Evolutionary conservation across 2,888 invertebrate genomes (phyloP).

Genomic region (Syrista parreyssii): DNA sequence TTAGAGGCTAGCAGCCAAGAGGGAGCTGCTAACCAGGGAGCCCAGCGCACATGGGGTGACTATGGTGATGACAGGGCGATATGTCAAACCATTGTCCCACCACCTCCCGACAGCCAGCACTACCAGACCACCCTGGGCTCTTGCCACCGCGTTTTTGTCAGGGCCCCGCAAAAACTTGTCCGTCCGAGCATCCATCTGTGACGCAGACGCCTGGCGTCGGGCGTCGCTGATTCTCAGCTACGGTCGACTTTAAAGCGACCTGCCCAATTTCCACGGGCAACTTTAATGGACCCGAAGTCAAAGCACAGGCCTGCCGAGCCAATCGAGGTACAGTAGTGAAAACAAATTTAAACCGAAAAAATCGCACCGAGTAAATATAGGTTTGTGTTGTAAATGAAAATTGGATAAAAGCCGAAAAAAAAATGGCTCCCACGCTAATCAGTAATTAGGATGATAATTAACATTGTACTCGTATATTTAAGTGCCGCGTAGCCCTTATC

Average conservation of each 20-base stretch:
- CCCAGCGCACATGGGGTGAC: conserved; percentile 21
- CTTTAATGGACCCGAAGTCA: background rate
- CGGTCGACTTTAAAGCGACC: background rate
- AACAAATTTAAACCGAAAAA: too few species aligned
- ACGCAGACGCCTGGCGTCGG: background rate
- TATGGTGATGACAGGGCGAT: conserved; percentile 58
- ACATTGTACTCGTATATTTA: too few species aligned
- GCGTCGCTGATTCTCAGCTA: background rate
- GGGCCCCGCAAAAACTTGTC: conserved; percentile 16
- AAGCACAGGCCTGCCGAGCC: too few species aligned
- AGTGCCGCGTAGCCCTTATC: too few species aligned
- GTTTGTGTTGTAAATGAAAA: too few species aligned
- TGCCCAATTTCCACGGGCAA: background rate
- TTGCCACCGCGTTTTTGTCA: conserved; percentile 29
- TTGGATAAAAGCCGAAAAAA: too few species aligned
- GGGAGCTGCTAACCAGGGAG: conserved; percentile 11
- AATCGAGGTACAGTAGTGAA: background rate
- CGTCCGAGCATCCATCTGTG: conserved; percentile 9
- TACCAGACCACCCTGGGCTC: conserved; percentile 8
- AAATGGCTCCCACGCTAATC: too few species aligned
- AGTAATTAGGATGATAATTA: too few species aligned
- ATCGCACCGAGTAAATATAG: too few species aligned
- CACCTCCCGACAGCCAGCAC: conserved; percentile 17
- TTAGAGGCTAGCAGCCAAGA: conserved; percentile 25
- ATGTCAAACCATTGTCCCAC: conserved; percentile 58